Conservation (phyloP, 1,140 invertebrate genomes). For the Hirudo medicinalis region DNA sequence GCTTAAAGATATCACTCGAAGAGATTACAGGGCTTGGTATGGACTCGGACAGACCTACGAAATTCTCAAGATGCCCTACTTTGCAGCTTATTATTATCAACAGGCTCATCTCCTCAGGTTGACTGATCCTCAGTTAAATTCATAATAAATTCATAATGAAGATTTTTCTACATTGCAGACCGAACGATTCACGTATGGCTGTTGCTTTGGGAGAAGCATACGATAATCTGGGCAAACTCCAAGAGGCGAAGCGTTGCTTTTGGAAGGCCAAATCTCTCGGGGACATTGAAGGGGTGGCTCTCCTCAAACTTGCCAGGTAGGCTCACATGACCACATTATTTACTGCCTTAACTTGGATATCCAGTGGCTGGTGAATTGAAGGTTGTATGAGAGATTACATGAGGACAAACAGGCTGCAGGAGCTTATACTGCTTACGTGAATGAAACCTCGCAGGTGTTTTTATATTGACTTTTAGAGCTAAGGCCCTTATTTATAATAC, state of each 20-base stretch:
- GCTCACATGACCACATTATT: constrained; percentile 26
- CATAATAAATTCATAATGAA: neutral
- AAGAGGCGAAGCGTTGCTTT: constrained; percentile 92
- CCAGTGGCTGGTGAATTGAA: constrained; percentile 28
- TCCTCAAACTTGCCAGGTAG: constrained; percentile 84
- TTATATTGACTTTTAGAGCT: no score
- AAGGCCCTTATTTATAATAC: no score
- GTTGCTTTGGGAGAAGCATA: constrained; percentile 90
- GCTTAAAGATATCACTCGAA: constrained; percentile 63
- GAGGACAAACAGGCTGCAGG: constrained; percentile 75
- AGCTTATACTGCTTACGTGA: constrained; percentile 76
- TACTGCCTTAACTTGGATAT: no score
- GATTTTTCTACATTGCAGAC: constrained; percentile 40
- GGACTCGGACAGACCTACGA: constrained; percentile 94
- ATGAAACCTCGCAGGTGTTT: constrained; percentile 44
- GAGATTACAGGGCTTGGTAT: constrained; percentile 86
- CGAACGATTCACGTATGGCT: constrained; percentile 90
- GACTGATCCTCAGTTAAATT: no score
- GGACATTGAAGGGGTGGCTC: constrained; percentile 84
- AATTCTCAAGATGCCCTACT: constrained; percentile 90
- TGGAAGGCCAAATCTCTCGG: constrained; percentile 88
- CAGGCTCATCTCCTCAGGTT: constrained; percentile 72
- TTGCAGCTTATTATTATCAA: constrained; percentile 93
- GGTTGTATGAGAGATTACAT: constrained; percentile 70
- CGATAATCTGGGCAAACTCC: constrained; percentile 77